Conservation (phyloP, 2,797 vertebrate genomes). For the Muscicapa striata region DNA sequence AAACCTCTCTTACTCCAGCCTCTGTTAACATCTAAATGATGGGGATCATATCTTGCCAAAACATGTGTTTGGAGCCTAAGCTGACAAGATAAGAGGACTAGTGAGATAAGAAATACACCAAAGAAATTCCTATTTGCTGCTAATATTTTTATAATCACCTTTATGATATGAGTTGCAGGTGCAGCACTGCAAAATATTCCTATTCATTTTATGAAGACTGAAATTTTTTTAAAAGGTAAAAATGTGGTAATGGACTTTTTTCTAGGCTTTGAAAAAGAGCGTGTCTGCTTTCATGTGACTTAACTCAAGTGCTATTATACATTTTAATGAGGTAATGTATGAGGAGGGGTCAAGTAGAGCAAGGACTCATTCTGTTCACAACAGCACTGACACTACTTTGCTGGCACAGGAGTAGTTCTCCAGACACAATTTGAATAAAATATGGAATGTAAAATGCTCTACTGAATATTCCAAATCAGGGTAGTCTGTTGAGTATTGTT, state of each 20-base stretch:
- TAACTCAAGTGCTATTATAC: neutral
- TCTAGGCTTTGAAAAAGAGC: neutral
- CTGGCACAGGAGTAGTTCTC: slow-evolving; percentile 29
- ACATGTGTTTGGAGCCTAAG: neutral
- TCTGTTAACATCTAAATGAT: neutral
- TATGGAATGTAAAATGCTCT: slow-evolving; percentile 45
- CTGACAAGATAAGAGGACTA: neutral
- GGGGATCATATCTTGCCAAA: neutral
- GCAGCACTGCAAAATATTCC: neutral
- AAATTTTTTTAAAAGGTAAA: neutral
- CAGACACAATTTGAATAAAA: slow-evolving; percentile 61
- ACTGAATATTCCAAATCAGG: slow-evolving; percentile 46
- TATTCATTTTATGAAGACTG: neutral
- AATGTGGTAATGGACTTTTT: neutral
- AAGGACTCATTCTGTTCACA: neutral
- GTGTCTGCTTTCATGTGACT: neutral
- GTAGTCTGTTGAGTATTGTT: slow-evolving; percentile 62
- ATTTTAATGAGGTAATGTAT: slow-evolving; percentile 40
- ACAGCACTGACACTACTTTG: neutral
- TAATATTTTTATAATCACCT: neutral
- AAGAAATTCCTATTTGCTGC: neutral
- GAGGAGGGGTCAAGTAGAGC: slow-evolving; percentile 17
- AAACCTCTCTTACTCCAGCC: neutral
- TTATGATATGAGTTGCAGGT: neutral
- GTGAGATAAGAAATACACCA: neutral